Evolutionary conservation across 2,888 invertebrate genomes (phyloP).

Genomic region (Volucella inanis): DNA sequence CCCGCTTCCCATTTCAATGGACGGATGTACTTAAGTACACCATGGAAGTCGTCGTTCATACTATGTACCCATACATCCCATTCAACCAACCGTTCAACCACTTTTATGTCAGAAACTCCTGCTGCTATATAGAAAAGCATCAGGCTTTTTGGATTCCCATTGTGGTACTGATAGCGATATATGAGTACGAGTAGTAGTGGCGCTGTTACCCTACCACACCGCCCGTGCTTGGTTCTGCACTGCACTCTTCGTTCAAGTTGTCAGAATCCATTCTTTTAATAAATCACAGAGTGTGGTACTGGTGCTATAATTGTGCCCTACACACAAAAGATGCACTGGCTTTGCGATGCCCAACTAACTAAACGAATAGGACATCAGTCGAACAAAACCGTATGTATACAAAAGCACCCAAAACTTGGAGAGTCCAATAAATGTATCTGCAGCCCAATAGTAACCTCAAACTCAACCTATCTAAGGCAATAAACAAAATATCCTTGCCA

Average conservation of each 20-base stretch:
- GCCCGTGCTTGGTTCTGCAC: slow-evolving; percentile 10
- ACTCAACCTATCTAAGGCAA: slow-evolving; percentile 46
- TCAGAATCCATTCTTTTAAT: slow-evolving; percentile 74
- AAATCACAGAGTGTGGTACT: slow-evolving; percentile 74
- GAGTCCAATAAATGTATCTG: no score
- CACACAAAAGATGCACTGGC: slow-evolving; percentile 48
- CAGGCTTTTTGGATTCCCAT: background rate
- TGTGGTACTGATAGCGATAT: slow-evolving; percentile 8
- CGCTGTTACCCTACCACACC: slow-evolving; percentile 16
- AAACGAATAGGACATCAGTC: slow-evolving; percentile 36
- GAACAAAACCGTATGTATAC: slow-evolving; percentile 23
- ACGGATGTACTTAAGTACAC: slow-evolving; percentile 66
- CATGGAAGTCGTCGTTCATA: slow-evolving; percentile 15
- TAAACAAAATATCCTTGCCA: slow-evolving; percentile 74
- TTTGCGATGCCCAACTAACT: background rate
- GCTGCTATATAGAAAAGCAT: slow-evolving; percentile 42
- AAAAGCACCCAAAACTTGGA: no score
- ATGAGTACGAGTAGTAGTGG: no score
- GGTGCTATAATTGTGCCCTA: slow-evolving; percentile 38
- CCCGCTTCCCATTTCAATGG: slow-evolving; percentile 21
- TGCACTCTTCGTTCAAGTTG: slow-evolving; percentile 69
- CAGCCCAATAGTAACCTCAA: no score
- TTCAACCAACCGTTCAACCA: slow-evolving; percentile 29
- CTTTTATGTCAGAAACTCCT: slow-evolving; percentile 68
- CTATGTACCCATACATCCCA: slow-evolving; percentile 22